Percentiles rank a stretch among this genome's conserved stretches.
These are phyloP conservation scores for Peromyscus californicus DNA, from an alignment of 2,113 vertebrate genomes.

Conservation along the genomic window DNA sequence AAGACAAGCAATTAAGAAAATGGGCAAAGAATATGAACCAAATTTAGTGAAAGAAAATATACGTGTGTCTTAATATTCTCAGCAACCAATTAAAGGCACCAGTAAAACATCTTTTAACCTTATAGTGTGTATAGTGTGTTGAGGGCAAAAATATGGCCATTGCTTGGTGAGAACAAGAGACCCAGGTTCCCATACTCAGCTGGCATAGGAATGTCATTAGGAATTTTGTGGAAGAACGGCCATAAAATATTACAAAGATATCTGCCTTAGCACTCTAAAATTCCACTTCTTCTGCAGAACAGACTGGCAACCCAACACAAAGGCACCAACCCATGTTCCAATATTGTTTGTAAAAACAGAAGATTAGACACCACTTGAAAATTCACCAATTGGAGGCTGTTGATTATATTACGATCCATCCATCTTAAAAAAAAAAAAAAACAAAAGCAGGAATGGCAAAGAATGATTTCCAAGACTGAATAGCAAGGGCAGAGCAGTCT, in stretches of 20 bases:
- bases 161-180: neutral
- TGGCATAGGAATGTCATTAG: neutral
- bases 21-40: neutral
- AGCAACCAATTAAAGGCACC: neutral
- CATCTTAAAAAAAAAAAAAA: neutral
- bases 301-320: neutral
- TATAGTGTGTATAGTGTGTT: no score
- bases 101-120: neutral
- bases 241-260: neutral
- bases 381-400: neutral
- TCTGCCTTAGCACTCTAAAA: neutral
- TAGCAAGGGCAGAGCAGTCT: neutral
- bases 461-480: neutral
- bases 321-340: neutral
- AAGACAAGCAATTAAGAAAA: conserved; percentile 12
- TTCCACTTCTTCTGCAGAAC: neutral
- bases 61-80: neutral
- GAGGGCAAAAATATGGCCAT: neutral
- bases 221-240: neutral
- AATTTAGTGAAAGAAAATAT: conserved; percentile 44
- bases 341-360: conserved; percentile 27
- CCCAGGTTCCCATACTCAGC: neutral
- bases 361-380: neutral
- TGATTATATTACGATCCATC: neutral
- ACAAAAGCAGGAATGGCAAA: neutral